phyloP scores from a whole-genome alignment of 2,113 vertebrate species.

The Pogona vitticeps region DNA sequence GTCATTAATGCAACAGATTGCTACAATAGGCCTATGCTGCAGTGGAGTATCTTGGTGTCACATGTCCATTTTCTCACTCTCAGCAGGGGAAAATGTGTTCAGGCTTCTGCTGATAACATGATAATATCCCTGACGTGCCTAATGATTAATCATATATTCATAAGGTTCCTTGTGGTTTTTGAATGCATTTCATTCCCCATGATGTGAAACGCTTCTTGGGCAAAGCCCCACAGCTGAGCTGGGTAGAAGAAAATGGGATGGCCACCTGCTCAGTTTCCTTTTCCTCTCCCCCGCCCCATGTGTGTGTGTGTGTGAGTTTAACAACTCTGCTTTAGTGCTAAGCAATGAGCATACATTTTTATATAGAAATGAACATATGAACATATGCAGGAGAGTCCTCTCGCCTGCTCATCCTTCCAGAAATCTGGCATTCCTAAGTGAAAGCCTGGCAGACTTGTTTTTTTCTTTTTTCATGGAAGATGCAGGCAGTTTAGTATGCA shows the following conservation, averaged over 20 bases:
- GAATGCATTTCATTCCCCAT: conserved; percentile 13
- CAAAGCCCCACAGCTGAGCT: conserved; percentile 11
- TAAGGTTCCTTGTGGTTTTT: not conserved
- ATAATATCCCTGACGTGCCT: conserved; percentile 28
- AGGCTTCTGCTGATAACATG: conserved; percentile 26
- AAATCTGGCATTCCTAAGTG: not conserved
- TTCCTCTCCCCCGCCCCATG: not conserved
- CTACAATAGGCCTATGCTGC: not conserved
- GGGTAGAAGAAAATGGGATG: not conserved
- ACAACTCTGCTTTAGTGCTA: not conserved
- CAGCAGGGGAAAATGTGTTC: conserved; percentile 19
- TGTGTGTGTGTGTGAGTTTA: not conserved
- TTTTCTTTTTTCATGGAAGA: conserved; percentile 1
- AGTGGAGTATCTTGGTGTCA: not conserved
- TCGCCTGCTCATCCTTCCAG: not conserved
- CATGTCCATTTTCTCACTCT: not conserved
- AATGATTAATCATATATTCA: conserved; percentile 33
- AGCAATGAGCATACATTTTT: not conserved
- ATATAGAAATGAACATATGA: conserved; percentile 5
- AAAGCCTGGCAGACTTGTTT: not conserved
- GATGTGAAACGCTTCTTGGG: conserved; percentile 24
- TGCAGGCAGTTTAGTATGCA: not conserved
- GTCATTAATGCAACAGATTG: not conserved
- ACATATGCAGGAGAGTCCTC: not conserved
- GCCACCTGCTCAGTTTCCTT: conserved; percentile 20